Conservation (phyloP, 2,797 vertebrate species). For the Sorex maritimensis region DNA sequence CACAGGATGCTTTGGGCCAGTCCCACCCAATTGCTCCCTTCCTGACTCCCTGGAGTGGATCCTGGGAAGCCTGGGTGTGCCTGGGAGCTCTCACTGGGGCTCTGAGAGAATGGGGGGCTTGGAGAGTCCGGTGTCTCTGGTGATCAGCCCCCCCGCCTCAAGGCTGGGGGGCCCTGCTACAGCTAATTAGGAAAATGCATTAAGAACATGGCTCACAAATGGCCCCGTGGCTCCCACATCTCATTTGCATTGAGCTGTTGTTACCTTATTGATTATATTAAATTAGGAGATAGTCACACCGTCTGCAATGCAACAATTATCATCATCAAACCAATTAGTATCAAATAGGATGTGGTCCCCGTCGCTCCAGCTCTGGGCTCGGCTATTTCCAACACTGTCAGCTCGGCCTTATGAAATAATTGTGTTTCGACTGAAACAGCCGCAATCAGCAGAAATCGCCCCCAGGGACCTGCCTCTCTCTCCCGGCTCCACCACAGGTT, state of each 20-base stretch:
- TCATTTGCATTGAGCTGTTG: conserved; percentile 83
- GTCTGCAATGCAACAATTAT: conserved; percentile 80
- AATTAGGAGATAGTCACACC: conserved; percentile 86
- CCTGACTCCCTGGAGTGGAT: background rate
- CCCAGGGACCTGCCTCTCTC: conserved; percentile 29
- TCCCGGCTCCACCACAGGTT: background rate
- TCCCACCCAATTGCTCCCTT: background rate
- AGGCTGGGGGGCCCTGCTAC: background rate
- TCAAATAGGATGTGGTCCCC: conserved; percentile 77
- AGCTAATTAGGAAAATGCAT: conserved; percentile 80
- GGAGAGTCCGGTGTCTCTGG: background rate
- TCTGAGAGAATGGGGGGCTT: background rate
- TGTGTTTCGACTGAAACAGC: conserved; percentile 63
- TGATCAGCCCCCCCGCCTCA: background rate
- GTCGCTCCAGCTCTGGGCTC: conserved; percentile 41
- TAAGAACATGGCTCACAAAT: conserved; percentile 78
- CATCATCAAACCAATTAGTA: conserved; percentile 85
- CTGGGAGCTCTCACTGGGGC: background rate
- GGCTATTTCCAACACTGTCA: conserved; percentile 32
- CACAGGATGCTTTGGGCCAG: background rate
- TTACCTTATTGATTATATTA: conserved; percentile 88
- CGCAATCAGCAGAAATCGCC: conserved; percentile 65
- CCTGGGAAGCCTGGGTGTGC: background rate
- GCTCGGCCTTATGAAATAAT: conserved; percentile 63
- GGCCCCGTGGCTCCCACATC: conserved; percentile 66